phyloP scores from a whole-genome alignment of 1,140 invertebrate species.

The Cephus cinctus region DNA sequence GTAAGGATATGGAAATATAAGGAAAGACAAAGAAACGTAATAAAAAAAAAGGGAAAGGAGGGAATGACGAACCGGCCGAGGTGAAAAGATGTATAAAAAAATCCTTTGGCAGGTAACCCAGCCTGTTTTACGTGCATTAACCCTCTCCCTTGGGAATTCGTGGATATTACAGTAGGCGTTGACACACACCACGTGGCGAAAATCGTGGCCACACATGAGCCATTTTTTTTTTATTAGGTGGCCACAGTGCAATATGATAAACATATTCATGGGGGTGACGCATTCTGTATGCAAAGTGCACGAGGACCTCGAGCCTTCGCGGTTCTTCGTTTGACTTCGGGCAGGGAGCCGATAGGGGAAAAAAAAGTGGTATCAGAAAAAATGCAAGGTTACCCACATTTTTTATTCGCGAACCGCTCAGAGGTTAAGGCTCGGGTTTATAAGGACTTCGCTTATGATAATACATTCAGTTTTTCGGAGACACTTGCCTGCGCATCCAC shows the following conservation, averaged over 20 bases:
- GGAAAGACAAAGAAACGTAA: too few relatives aligned
- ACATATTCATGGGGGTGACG: conserved; percentile 34
- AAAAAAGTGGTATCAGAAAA: conserved; percentile 35
- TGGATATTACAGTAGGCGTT: too few relatives aligned
- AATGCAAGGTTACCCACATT: conserved; percentile 43
- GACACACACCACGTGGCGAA: too few relatives aligned
- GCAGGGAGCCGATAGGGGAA: too few relatives aligned
- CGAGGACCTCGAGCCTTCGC: conserved; percentile 10
- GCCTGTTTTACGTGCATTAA: too few relatives aligned
- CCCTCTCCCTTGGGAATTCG: too few relatives aligned
- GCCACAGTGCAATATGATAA: conserved; percentile 29
- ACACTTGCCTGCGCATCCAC: background rate
- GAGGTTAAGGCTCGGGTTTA: conserved; percentile 1
- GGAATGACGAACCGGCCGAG: too few relatives aligned
- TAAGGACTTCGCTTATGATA: conserved; percentile 8
- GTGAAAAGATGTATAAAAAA: too few relatives aligned
- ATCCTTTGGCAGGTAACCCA: too few relatives aligned
- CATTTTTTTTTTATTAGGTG: conserved; percentile 23
- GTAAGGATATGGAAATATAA: too few relatives aligned
- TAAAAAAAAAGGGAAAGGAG: too few relatives aligned
- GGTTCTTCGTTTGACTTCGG: too few relatives aligned
- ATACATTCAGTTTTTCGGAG: conserved; percentile 2
- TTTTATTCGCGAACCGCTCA: conserved; percentile 20
- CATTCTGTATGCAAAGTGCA: conserved; percentile 37
- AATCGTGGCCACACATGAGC: conserved; percentile 26